phyloP scores from a whole-genome alignment of 2,113 vertebrate genomes.

The Motacilla alba region DNA sequence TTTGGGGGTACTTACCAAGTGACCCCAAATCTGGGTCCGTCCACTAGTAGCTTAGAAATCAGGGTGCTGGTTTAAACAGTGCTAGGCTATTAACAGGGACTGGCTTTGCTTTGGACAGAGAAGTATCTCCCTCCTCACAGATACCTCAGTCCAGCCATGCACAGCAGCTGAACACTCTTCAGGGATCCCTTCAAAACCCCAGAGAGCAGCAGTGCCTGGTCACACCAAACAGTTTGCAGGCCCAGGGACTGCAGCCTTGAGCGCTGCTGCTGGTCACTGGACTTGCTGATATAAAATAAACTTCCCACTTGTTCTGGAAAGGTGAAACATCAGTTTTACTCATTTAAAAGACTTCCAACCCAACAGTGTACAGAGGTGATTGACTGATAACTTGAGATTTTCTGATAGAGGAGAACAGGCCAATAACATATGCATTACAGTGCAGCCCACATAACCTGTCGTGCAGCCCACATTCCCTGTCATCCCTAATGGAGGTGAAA shows the following conservation, averaged over 20 bases:
- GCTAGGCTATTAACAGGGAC: not conserved
- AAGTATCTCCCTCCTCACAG: not conserved
- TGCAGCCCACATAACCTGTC: not conserved
- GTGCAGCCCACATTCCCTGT: not conserved
- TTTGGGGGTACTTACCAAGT: not conserved
- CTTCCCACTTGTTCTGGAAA: not conserved
- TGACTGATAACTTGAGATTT: not conserved
- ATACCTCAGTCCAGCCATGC: accelerated
- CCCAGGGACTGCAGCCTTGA: not conserved
- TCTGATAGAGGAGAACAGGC: not conserved
- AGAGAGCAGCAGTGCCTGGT: not conserved
- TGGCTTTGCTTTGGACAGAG: not conserved
- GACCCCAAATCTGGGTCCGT: not conserved
- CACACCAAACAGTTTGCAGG: accelerated
- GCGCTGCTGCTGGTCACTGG: not conserved
- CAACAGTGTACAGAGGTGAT: not conserved
- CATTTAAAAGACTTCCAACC: not conserved
- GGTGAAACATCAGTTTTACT: not conserved
- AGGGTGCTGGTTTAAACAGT: not conserved
- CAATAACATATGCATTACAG: not conserved
- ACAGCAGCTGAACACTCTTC: not conserved
- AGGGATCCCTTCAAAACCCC: not conserved
- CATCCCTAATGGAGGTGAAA: not conserved
- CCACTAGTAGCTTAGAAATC: not conserved
- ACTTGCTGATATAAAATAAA: not conserved